Percentiles rank a stretch among this genome's conserved stretches.
phyloP scores from a whole-genome alignment of 2,797 vertebrate species.

The Numenius phaeopus region DNA sequence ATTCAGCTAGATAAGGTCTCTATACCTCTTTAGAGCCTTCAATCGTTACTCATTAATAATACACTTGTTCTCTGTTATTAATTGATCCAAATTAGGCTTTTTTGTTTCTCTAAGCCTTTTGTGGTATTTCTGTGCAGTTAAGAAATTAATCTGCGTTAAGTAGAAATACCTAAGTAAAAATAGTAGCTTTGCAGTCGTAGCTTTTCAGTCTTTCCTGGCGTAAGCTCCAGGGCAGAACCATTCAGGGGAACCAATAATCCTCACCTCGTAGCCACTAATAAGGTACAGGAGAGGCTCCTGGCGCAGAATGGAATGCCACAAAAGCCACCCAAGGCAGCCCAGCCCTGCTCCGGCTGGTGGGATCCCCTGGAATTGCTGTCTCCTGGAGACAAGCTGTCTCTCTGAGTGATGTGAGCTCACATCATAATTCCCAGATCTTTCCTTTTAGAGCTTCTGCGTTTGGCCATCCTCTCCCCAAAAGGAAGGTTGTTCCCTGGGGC shows the following conservation, averaged over 20 bases:
- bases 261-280: not conserved
- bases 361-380: not conserved
- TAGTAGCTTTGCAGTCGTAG: not conserved
- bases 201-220: not conserved
- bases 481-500: not conserved
- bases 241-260: not conserved
- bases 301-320: not conserved
- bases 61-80: slow-evolving; percentile 2
- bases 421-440: fast-evolving
- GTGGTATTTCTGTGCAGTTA: not conserved
- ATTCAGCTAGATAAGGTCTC: not conserved
- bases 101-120: slow-evolving; percentile 37
- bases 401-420: not conserved
- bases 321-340: not conserved
- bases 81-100: slow-evolving; percentile 25
- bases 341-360: not conserved
- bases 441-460: not conserved
- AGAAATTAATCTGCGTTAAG: slow-evolving; percentile 36
- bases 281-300: not conserved
- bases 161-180: not conserved
- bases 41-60: not conserved
- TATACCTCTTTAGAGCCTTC: not conserved
- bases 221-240: not conserved
- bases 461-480: not conserved
- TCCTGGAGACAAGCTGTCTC: not conserved